Evolutionary conservation across 2,888 invertebrate genomes (phyloP), one percentile per base, ranked within the genome.

Genomic region (Protodeltote pygarga): DNA sequence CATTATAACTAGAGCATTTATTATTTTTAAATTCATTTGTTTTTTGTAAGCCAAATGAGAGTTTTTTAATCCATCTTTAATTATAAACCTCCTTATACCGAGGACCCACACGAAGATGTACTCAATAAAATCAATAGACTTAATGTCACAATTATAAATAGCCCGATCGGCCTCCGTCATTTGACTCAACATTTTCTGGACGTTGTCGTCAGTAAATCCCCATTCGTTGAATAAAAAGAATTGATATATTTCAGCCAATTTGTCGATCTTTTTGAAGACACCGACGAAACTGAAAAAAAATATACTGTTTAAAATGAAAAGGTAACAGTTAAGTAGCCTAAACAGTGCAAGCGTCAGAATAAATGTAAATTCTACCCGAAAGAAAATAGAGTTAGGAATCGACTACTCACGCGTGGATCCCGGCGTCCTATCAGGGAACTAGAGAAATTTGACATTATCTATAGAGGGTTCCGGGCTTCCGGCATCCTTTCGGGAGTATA

Each of bases 141-240:
- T 40, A 0, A 60, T 3, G n/a, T 58, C 34, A 8, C 58, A 58
- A 10, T 58, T 60, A 9, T 27, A 58, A 9, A 58, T 53, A 2
- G 31, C 9, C 19, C 9, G 38, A 23, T 60, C 59, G 0, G 35
- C 44, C 0, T 37, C 25, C 2, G 21, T 13, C 59, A 60, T 60
- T 11, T 27, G 32, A 9, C 9, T n/a, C 2, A 60, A 11, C 62
- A 60, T 48, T 1, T 29, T 9, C 17, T 41, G 35, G 0, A 55
- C 20, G 5, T 60, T 61, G 6, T 54, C 13, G 8, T 54, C 49
- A 0, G 34, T 10, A 3, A 60, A 61, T 3, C 25, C 14, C 44
- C 44, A 60, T 8, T 61, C 42, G 9, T 61, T 40, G 0, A 20
- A 8, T 1, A 19, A 9, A 9, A 54, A 60, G 10, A 0, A 45